Percentiles rank a stretch among this genome's conserved stretches.
Evolutionary conservation across 2,797 vertebrate genomes (phyloP).

Genomic region (Schizopygopsis malacanthus): DNA sequence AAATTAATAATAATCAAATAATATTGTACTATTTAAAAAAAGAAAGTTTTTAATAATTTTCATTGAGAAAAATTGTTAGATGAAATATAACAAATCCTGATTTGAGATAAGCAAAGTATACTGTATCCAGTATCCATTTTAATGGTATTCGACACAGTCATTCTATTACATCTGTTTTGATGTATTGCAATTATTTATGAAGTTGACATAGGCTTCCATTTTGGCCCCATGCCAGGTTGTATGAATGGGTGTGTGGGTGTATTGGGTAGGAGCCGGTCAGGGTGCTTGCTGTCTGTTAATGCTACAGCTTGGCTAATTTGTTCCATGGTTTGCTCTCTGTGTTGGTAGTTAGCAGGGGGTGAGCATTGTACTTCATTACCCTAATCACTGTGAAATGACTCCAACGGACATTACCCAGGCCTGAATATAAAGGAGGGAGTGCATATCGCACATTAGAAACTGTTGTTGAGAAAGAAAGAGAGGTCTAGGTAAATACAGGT

Average conservation of each 20-base stretch:
- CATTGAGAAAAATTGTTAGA: neutral
- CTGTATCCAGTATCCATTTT: too few relatives aligned
- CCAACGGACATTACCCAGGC: slow-evolving; percentile 53
- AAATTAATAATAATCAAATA: neutral
- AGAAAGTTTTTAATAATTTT: neutral
- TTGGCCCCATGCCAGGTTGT: neutral
- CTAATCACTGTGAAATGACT: slow-evolving; percentile 72
- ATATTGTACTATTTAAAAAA: neutral
- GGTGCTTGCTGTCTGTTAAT: slow-evolving; percentile 51
- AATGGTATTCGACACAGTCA: neutral
- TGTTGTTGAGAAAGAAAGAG: neutral
- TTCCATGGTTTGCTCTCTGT: slow-evolving; percentile 56
- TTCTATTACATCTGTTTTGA: slow-evolving; percentile 1
- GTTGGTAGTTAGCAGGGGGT: slow-evolving; percentile 57
- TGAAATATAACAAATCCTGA: neutral
- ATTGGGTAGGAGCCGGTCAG: slow-evolving; percentile 22
- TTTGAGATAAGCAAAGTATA: neutral
- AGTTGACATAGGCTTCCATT: neutral
- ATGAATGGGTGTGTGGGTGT: slow-evolving; percentile 12
- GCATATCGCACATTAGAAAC: slow-evolving; percentile 4
- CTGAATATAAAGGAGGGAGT: slow-evolving; percentile 25
- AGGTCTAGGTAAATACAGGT: neutral
- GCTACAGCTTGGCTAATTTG: slow-evolving; percentile 65
- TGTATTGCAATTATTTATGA: slow-evolving; percentile 5
- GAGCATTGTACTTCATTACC: slow-evolving; percentile 64